phyloP scores from a whole-genome alignment of 2,797 vertebrate species.

The Xiphorhynchus erythropygius region DNA sequence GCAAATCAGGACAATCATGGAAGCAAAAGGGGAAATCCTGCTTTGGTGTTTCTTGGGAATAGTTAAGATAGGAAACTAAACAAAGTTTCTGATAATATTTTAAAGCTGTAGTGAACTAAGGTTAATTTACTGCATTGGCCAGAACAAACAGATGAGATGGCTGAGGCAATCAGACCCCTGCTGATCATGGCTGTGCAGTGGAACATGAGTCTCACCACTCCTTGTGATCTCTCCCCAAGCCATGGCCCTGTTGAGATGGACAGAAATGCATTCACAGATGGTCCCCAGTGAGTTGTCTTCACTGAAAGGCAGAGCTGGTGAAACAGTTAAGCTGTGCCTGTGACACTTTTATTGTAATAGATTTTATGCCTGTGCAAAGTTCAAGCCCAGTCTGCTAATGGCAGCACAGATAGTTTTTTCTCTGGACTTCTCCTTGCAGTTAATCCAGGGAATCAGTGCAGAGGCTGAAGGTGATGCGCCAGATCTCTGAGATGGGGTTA shows the following conservation, averaged over 20 bases:
- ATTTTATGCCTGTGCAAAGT: not conserved
- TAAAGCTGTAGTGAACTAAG: not conserved
- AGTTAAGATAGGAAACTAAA: not conserved
- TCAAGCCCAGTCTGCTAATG: not conserved
- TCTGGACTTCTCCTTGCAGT: not conserved
- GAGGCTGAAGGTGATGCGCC: not conserved
- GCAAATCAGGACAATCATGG: not conserved
- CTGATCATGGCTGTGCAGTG: not conserved
- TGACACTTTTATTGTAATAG: not conserved
- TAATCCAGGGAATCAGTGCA: not conserved
- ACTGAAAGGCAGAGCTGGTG: not conserved
- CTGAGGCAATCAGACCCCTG: not conserved
- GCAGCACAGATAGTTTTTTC: not conserved
- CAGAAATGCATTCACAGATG: not conserved
- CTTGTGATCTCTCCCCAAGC: not conserved
- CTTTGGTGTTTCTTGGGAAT: not conserved
- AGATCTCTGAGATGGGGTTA: not conserved
- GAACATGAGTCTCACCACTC: not conserved
- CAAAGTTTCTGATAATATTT: not conserved
- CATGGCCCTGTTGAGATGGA: accelerated
- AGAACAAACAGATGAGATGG: not conserved
- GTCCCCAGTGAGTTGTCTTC: not conserved
- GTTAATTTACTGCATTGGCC: not conserved
- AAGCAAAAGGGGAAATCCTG: not conserved
- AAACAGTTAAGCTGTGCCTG: not conserved